Evolutionary conservation across 1,140 invertebrate genomes (phyloP).

Genomic region (Panonychus citri): DNA sequence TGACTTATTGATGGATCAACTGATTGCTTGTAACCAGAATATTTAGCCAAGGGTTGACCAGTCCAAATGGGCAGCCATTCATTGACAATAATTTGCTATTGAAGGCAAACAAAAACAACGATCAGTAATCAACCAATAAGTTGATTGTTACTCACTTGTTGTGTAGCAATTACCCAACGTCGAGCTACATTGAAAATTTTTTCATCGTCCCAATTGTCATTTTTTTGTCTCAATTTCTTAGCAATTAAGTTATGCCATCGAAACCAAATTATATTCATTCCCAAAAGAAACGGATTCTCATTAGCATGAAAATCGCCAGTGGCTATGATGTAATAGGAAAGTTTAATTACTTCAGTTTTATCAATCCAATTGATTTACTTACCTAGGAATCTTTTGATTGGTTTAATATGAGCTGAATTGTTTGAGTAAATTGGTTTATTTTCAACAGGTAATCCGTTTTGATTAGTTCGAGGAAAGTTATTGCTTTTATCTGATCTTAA

Average conservation of each 20-base stretch:
- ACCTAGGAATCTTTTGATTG: background rate
- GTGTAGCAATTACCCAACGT: conserved; percentile 32
- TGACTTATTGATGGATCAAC: conserved; percentile 41
- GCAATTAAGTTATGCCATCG: conserved; percentile 37
- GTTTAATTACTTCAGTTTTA: background rate
- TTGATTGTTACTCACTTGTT: conserved; percentile 18
- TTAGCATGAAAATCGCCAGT: conserved; percentile 36
- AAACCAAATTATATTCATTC: conserved; percentile 34
- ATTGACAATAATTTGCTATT: conserved; percentile 31
- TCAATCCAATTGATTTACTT: background rate
- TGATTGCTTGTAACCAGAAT: conserved; percentile 34
- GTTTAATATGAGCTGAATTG: too few species aligned
- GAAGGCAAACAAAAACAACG: conserved; percentile 77
- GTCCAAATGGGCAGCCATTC: conserved; percentile 30
- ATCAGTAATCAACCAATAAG: background rate
- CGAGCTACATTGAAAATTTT: conserved; percentile 33
- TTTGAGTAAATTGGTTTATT: too few species aligned
- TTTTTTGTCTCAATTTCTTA: conserved; percentile 18
- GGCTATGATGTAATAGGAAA: conserved; percentile 21
- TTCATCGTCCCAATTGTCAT: conserved; percentile 26
- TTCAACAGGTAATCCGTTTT: too few species aligned
- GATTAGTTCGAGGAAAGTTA: too few species aligned
- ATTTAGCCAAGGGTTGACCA: conserved; percentile 16
- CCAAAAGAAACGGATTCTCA: conserved; percentile 31
- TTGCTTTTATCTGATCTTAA: conserved; percentile 20